Evolutionary conservation across 2,113 vertebrate species (phyloP).

Genomic region (Lophochroa leadbeateri): DNA sequence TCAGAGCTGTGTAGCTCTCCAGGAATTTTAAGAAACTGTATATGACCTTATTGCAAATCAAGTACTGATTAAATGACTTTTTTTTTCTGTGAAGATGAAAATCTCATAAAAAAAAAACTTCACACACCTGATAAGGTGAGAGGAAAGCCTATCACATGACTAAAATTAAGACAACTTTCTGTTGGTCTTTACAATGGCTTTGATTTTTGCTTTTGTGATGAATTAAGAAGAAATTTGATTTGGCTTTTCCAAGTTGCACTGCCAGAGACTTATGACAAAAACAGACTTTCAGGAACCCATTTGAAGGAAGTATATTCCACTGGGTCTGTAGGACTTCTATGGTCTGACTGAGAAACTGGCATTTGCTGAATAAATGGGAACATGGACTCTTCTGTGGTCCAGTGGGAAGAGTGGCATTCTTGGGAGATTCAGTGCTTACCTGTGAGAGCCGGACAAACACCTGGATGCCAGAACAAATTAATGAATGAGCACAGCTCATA

Average conservation of each 20-base stretch:
- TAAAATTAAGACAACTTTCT: constrained; percentile 10
- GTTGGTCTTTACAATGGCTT: background rate
- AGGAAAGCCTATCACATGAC: background rate
- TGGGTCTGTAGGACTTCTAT: background rate
- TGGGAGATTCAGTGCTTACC: background rate
- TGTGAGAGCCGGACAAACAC: background rate
- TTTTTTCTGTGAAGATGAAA: background rate
- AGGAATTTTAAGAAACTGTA: background rate
- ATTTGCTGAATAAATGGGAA: background rate
- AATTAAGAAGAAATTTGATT: constrained; percentile 68
- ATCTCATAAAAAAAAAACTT: constrained; percentile 27
- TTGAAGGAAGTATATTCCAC: constrained; percentile 15
- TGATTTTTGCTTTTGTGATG: constrained; percentile 48
- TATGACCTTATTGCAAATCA: constrained; percentile 5
- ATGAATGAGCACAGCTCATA: background rate
- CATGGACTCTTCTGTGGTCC: background rate
- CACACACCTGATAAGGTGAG: constrained; percentile 20
- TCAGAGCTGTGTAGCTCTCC: background rate
- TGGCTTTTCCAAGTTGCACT: constrained; percentile 64
- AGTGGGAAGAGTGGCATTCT: background rate
- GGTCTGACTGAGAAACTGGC: background rate
- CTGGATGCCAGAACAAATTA: background rate
- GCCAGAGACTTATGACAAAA: constrained; percentile 55
- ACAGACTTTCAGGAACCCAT: constrained; percentile 32
- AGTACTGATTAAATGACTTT: background rate